Evolutionary conservation across 2,888 invertebrate genomes (phyloP), one percentile per base, ranked within the genome.

Genomic region (Galerucella pusilla): DNA sequence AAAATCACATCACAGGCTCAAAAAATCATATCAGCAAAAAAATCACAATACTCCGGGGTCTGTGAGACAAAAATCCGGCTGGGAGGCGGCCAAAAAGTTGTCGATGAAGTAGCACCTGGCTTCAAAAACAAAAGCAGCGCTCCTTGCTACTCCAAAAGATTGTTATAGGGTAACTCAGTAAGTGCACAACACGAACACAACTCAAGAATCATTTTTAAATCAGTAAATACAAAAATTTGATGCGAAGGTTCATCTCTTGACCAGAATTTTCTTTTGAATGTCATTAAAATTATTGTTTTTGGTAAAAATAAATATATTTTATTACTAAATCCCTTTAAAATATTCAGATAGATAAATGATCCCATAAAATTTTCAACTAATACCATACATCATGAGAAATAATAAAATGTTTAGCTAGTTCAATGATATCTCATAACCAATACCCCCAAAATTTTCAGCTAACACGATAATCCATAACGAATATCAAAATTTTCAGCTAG

Each of bases 61-160:
- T 72, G 73, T 65, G 70, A 68, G 73, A 59, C 75, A 73, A 76
- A 81, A 80, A 80, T 77, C 75, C 76, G 75, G 78, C 68, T 71
- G 75, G 81, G 80, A 77, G 81, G 83, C 81, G 83, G 82, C 83
- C 83, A 85, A 84, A 85, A 86, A 83, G 78, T 79, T 68, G 79
- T 78, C 74, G 78, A 65, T 71, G 78, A 74, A 83, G 84, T 85
- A 86, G 85, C 85, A 85, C 85, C 86, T 85, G 86, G 85, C 84
- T 83, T 83, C 83, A 82, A 83, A 85, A 83, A 82, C 82, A 85
- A 85, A 86, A 85, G 42, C 85, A 85, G 85, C 85, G 85, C 85
- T 86, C 87, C 86, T 87, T 86, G 88, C 88, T 87, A 86, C 87
- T 85, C 84, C 84, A 85, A 85, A 85, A 83, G 80, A 82, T 78